Evolutionary conservation across 2,888 invertebrate genomes (phyloP), one percentile per base, ranked within the genome.

Genomic region (Stenodera caucasica): DNA sequence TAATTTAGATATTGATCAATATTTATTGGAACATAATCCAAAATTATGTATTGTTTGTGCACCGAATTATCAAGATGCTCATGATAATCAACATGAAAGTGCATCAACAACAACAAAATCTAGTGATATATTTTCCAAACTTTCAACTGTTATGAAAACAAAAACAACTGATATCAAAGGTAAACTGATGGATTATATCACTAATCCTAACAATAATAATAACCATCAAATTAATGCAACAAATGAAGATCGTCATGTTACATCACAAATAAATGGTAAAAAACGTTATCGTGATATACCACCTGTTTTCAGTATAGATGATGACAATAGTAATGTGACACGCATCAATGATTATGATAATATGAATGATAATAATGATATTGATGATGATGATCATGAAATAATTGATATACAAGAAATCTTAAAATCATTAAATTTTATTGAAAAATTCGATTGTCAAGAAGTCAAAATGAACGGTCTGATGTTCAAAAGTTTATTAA

Each of bases 241-340:
- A 32, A 83, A 83, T 64, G 84, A 84, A 37, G 91, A 92, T 75
- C 86, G 90, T 74, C 94, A 94, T 77, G 95, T 96, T 2, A 94
- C 91, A 57, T 90, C 91, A 67, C 86, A 84, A 59, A 94, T 95
- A 74, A 88, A 89, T 77, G 88, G 91, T 71, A 91, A 92, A n/a
- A 94, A 90, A 80, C 86, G 92, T 49, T 95, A 96, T 78, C 86
- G 95, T 70, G 94, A 94, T 81, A 90, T 93, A 58, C 91, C 92
- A 0, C 94, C 95, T 7, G 94, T 97, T 8, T 98, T 98, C 78
- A 94, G 94, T 78, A 95, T 97, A 75, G 95, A 94, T 72, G 96
- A 96, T 75, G 95, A 96, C 77, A 86, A 88, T 66, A 88, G 88
- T 73, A 84, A 84, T 65, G 81, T 83, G 63, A 73, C 81, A 67